Evolutionary conservation across 1,140 invertebrate species (phyloP).

Genomic region (Rhyzopertha dominica): DNA sequence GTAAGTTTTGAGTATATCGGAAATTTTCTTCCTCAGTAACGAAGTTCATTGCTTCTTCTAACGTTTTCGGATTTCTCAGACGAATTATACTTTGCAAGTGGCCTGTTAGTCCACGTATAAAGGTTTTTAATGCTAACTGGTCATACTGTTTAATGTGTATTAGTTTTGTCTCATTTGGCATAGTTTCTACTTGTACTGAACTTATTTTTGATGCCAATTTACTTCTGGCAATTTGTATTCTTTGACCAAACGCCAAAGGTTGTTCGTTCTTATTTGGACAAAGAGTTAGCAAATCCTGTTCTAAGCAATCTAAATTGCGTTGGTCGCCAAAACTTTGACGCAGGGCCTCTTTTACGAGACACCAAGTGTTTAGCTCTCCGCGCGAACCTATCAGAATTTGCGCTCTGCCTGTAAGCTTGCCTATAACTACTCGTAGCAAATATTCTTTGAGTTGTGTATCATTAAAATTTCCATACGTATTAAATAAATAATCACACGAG

Average conservation of each 20-base stretch:
- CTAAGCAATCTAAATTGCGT: constrained; percentile 24
- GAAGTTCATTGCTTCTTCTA: constrained; percentile 9
- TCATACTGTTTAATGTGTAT: constrained; percentile 1
- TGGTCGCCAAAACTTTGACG: constrained; percentile 23
- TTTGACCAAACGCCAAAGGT: constrained; percentile 19
- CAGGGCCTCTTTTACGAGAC: constrained; percentile 16
- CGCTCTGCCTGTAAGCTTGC: constrained; percentile 22
- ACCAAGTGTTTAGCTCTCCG: constrained; percentile 24
- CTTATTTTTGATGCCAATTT: constrained; percentile 23
- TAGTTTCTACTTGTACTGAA: not conserved
- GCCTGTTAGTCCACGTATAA: constrained; percentile 1
- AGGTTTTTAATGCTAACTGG: constrained; percentile 9
- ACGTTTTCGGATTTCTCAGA: constrained; percentile 3
- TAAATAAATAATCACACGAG: constrained; percentile 10
- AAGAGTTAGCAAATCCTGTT: constrained; percentile 23
- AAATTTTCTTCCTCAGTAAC: constrained; percentile 16
- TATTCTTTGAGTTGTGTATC: constrained; percentile 15
- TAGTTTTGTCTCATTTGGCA: not conserved
- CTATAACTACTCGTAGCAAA: constrained; percentile 17
- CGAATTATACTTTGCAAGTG: constrained; percentile 4
- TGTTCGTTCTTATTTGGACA: constrained; percentile 22
- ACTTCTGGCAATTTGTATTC: constrained; percentile 22
- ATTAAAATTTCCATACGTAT: constrained; percentile 3
- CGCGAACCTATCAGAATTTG: constrained; percentile 19
- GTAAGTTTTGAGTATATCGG: constrained; percentile 11